Percentiles rank a stretch among this genome's conserved stretches.
Evolutionary conservation across 2,113 vertebrate genomes (phyloP).

Genomic region (Thunnus maccoyii): DNA sequence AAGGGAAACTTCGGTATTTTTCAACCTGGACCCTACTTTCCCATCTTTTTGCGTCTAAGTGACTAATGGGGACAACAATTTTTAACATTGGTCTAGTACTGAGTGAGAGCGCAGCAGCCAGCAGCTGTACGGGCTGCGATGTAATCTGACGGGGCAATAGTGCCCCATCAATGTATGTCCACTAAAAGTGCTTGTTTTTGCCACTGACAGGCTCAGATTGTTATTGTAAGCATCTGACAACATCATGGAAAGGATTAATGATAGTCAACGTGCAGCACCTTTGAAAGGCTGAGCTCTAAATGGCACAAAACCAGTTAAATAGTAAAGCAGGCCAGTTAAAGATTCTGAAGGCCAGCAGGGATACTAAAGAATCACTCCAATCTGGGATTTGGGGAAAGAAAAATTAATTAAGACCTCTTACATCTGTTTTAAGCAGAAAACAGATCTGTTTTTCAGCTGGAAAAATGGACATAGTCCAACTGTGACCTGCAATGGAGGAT

Average conservation of each 20-base stretch:
- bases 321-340: background rate
- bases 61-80: no score
- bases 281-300: background rate
- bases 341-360: constrained; percentile 8
- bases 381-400: background rate
- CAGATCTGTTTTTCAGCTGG: background rate
- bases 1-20: background rate
- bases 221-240: no score
- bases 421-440: constrained; percentile 25
- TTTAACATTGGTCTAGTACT: no score
- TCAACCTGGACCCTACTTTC: no score
- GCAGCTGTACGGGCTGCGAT: no score
- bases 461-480: constrained; percentile 37
- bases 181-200: no score
- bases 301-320: background rate
- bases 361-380: background rate
- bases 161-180: no score
- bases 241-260: background rate
- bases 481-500: constrained; percentile 1
- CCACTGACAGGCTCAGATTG: no score
- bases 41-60: no score
- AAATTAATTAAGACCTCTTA: constrained; percentile 14
- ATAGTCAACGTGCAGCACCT: background rate
- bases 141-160: no score
- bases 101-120: no score